phyloP scores from a whole-genome alignment of 2,113 vertebrate genomes.

The Emydocephalus ijimae region DNA sequence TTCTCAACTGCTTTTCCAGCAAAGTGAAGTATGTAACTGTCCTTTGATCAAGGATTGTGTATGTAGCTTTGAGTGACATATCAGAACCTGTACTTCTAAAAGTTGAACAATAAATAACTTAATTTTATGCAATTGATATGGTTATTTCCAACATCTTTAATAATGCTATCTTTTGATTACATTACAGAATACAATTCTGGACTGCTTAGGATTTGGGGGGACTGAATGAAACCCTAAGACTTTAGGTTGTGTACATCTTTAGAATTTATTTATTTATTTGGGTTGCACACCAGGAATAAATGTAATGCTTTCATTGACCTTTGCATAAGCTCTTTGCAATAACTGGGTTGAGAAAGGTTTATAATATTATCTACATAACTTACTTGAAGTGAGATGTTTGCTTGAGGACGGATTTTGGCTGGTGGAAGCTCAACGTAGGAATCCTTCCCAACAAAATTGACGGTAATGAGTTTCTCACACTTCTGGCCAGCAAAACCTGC shows the following conservation, averaged over 20 bases:
- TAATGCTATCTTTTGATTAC: not conserved
- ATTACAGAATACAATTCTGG: not conserved
- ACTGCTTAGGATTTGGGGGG: not conserved
- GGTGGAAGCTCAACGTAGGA: constrained; percentile 87
- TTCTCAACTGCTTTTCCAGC: not conserved
- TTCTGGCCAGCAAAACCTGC: constrained; percentile 88
- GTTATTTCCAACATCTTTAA: not conserved
- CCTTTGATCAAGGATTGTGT: not conserved
- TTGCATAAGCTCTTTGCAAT: not conserved
- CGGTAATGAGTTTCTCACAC: constrained; percentile 91
- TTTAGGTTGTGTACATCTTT: not conserved
- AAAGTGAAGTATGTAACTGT: not conserved
- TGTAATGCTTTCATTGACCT: not conserved
- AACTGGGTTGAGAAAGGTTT: not conserved
- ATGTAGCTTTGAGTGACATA: not conserved
- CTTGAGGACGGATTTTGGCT: constrained; percentile 82
- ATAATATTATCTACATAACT: fast-evolving
- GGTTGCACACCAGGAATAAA: not conserved
- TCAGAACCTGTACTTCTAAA: not conserved
- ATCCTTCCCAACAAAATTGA: constrained; percentile 93
- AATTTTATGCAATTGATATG: not conserved
- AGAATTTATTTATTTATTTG: not conserved
- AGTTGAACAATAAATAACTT: not conserved
- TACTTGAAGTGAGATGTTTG: constrained; percentile 97
- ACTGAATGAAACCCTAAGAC: not conserved